Conservation (phyloP, 2,888 invertebrate genomes). For the Drosophila helvetica region DNA sequence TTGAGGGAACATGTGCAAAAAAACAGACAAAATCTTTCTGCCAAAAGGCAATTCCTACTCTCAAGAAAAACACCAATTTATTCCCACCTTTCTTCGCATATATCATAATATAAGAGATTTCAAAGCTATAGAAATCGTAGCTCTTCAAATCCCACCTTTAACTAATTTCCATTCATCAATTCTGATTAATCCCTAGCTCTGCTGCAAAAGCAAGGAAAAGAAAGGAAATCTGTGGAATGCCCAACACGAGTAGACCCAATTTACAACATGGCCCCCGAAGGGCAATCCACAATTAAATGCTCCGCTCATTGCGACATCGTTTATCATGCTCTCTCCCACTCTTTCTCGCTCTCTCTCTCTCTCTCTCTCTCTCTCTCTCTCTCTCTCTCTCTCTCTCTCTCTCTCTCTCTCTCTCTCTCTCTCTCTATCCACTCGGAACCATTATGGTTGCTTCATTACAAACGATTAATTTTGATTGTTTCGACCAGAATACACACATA, state of each 20-base stretch:
- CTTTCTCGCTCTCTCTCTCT: conserved; percentile 3
- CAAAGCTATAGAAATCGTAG: not conserved
- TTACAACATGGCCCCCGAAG: conserved; percentile 42
- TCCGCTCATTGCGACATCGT: conserved; percentile 65
- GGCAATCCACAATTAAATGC: conserved; percentile 72
- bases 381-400: not conserved
- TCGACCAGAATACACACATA: conserved; percentile 25
- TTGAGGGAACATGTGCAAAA: not conserved
- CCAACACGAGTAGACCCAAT: conserved; percentile 40
- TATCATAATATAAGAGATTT: not conserved
- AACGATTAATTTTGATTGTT: conserved; percentile 79
- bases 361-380: conserved; percentile 4
- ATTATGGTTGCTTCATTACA: conserved; percentile 64
- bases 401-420: conserved; percentile 4
- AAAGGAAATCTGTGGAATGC: conserved; percentile 15
- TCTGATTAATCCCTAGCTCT: conserved; percentile 42
- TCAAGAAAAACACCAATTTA: not conserved
- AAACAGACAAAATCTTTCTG: not conserved
- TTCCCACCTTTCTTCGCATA: not conserved
- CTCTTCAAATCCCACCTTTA: conserved; percentile 18
- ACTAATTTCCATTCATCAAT: conserved; percentile 47
- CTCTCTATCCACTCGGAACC: conserved; percentile 29
- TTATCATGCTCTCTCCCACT: conserved; percentile 54
- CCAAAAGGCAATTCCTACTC: too few relatives aligned
- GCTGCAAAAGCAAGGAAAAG: not conserved